Percentiles rank a stretch among this genome's conserved stretches.
Conservation (phyloP, 2,888 invertebrate species). For the Alloscopus bannaensis region DNA sequence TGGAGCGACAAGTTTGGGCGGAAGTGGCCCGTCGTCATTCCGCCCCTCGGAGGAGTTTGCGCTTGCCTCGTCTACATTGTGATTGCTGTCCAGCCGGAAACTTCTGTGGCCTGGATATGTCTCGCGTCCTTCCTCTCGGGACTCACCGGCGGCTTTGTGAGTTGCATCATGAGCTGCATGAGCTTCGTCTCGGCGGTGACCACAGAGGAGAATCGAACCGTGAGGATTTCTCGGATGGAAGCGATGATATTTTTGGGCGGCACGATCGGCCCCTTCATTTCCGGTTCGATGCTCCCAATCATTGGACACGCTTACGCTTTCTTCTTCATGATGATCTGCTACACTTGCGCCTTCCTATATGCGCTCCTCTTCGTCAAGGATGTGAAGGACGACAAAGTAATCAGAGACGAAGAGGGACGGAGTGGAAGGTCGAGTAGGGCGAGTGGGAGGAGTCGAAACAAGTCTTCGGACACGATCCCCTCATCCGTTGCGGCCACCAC, state of each 20-base stretch:
- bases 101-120: constrained; percentile 74
- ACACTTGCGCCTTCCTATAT: constrained; percentile 75
- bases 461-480: constrained; percentile 46
- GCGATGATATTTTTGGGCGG: constrained; percentile 76
- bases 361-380: constrained; percentile 74
- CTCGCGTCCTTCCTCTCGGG: constrained; percentile 76
- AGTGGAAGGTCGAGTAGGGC: constrained; percentile 4
- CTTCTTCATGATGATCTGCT: constrained; percentile 74
- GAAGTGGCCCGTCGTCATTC: constrained; percentile 76
- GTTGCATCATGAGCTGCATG: constrained; percentile 75
- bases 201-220: constrained; percentile 74
- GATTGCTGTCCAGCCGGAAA: constrained; percentile 74
- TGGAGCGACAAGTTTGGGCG: constrained; percentile 76
- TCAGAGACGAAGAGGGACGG: not conserved
- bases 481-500: constrained; percentile 32
- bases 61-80: constrained; percentile 74
- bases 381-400: constrained; percentile 56
- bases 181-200: constrained; percentile 75
- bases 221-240: constrained; percentile 76
- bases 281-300: constrained; percentile 75
- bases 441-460: constrained; percentile 36
- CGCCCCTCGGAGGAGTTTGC: constrained; percentile 75
- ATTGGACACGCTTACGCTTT: constrained; percentile 75
- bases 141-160: constrained; percentile 76
- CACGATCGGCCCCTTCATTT: constrained; percentile 75